Conservation (phyloP, 2,888 invertebrate species). For the Sericinus montela region DNA sequence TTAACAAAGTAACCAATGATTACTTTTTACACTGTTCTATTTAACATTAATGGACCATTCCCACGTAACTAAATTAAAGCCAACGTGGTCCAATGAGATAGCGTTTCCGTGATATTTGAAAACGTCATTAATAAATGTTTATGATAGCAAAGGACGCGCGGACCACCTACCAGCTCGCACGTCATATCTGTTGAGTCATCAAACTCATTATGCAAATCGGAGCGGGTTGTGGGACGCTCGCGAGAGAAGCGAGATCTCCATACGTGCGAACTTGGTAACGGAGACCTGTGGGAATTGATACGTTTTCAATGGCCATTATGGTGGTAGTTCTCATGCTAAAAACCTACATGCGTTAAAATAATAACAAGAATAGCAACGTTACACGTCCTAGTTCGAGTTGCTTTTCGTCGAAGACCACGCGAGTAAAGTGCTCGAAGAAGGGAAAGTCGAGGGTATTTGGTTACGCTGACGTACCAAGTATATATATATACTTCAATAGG, state of each 20-base stretch:
- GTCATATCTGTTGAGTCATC: conserved; percentile 8
- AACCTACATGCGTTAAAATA: background rate
- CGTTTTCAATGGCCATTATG: background rate
- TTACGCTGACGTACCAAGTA: no score
- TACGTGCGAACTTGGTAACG: background rate
- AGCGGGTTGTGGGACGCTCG: background rate
- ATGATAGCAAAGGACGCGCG: background rate
- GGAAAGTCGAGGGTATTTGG: no score
- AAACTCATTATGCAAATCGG: conserved; percentile 3
- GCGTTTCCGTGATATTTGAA: no score
- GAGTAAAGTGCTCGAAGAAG: no score
- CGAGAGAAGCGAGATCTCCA: background rate
- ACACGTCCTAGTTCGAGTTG: no score
- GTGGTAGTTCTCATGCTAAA: background rate
- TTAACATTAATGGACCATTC: no score
- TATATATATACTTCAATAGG: no score
- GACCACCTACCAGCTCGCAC: background rate
- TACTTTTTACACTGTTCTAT: no score
- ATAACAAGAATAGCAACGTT: background rate
- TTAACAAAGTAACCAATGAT: no score
- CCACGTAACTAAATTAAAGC: no score
- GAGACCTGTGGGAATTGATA: background rate
- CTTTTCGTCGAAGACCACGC: no score
- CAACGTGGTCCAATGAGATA: no score
- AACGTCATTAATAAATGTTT: background rate